These are phyloP conservation scores for Zalophus californianus DNA, from an alignment of 2,797 vertebrate species.

Conservation along the genomic window DNA sequence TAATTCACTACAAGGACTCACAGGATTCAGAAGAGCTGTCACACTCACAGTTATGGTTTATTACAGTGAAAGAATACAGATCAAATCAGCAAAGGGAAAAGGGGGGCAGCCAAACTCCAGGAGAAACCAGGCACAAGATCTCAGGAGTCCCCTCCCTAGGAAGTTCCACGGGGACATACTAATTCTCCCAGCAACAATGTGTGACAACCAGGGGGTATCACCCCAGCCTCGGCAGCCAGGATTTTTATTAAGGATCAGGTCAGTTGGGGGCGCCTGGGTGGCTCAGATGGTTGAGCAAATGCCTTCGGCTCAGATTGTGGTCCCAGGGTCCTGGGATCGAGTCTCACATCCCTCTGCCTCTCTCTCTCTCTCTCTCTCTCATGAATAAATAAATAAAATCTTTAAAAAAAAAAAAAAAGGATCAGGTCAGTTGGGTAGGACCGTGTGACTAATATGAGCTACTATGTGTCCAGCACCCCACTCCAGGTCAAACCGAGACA, in stretches of 20 bases:
- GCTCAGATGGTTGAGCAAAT: no score
- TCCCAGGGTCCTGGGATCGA: no score
- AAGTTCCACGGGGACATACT: neutral
- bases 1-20: neutral
- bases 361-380: no score
- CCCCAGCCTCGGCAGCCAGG: neutral
- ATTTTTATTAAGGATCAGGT: neutral
- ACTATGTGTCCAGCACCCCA: neutral
- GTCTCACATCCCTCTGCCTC: no score
- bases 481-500: neutral
- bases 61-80: neutral
- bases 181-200: neutral
- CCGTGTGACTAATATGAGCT: neutral
- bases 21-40: neutral
- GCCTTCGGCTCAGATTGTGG: no score
- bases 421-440: neutral
- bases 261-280: neutral
- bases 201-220: neutral
- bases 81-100: neutral
- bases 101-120: neutral
- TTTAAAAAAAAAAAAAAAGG: neutral
- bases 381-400: no score
- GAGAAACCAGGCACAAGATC: neutral
- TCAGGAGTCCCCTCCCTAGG: neutral
- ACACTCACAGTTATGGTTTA: accelerated